Evolutionary conservation across 2,888 invertebrate species (phyloP).

Genomic region (Pilophorus perplexus): DNA sequence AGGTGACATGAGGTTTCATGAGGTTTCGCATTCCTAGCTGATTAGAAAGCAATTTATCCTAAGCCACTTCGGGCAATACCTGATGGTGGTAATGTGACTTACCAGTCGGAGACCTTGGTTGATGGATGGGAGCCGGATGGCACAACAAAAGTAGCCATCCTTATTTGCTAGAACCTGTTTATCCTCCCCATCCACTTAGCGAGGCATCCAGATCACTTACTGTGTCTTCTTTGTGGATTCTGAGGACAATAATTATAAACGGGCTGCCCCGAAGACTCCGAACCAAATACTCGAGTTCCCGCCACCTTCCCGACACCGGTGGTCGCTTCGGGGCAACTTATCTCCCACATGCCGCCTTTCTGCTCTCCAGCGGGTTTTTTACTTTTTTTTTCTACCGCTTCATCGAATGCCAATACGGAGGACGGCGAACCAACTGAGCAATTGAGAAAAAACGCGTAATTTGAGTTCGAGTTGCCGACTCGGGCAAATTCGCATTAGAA

Average conservation of each 20-base stretch:
- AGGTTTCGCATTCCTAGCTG: no score
- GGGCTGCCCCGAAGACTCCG: constrained; percentile 1
- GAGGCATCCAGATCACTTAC: constrained; percentile 40
- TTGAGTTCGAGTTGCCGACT: constrained; percentile 26
- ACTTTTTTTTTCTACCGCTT: constrained; percentile 7
- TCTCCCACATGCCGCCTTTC: constrained; percentile 21
- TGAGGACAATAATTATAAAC: constrained; percentile 39
- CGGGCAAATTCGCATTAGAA: constrained; percentile 28
- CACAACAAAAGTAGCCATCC: constrained; percentile 23
- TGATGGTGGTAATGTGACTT: constrained; percentile 28
- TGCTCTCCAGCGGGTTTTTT: no score
- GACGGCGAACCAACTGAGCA: constrained; percentile 13
- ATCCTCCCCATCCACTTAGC: constrained; percentile 29
- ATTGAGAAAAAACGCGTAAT: constrained; percentile 36
- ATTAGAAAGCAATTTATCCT: constrained; percentile 14
- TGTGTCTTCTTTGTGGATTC: constrained; percentile 36
- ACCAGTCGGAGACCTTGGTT: constrained; percentile 12
- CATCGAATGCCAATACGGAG: constrained; percentile 34
- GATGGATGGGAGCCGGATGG: constrained; percentile 19
- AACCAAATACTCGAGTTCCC: constrained; percentile 18
- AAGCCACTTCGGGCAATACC: background rate
- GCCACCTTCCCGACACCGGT: constrained; percentile 36
- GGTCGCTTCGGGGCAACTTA: constrained; percentile 21
- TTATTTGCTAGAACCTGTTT: constrained; percentile 30
- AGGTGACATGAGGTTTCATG: no score